phyloP scores from a whole-genome alignment of 2,113 vertebrate genomes.

The Pterocles burchelli region DNA sequence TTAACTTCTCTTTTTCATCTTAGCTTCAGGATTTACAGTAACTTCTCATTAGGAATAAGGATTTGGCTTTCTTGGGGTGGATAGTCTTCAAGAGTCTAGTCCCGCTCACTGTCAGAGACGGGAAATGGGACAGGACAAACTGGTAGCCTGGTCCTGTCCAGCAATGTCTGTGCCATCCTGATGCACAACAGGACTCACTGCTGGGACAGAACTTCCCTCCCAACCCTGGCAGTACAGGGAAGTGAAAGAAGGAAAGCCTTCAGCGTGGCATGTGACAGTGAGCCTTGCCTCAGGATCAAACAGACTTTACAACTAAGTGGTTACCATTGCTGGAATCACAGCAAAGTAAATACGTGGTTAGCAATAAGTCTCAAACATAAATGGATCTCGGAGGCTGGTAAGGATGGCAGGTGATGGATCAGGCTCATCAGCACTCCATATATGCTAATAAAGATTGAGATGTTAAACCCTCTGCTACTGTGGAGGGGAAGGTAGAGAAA shows the following conservation, averaged over 20 bases:
- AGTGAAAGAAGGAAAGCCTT: not conserved
- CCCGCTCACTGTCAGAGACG: not conserved
- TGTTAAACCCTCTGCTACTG: not conserved
- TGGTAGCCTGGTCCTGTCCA: not conserved
- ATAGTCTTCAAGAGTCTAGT: not conserved
- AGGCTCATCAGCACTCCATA: not conserved
- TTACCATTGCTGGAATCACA: not conserved
- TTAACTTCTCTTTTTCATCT: not conserved
- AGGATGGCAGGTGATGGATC: not conserved
- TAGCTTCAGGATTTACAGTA: not conserved
- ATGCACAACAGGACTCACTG: not conserved
- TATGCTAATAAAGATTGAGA: not conserved
- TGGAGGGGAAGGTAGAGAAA: not conserved
- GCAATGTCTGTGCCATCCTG: no score
- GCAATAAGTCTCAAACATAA: not conserved
- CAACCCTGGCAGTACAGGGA: not conserved
- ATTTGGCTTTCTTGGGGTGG: not conserved
- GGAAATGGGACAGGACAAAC: not conserved
- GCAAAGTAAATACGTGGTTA: not conserved
- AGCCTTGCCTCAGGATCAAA: not conserved
- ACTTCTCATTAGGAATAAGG: not conserved
- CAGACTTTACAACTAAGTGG: not conserved
- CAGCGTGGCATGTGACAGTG: not conserved
- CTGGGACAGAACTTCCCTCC: not conserved
- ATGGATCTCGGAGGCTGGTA: not conserved